phyloP scores from a whole-genome alignment of 1,140 invertebrate species.

The Drosophila tropicalis region DNA sequence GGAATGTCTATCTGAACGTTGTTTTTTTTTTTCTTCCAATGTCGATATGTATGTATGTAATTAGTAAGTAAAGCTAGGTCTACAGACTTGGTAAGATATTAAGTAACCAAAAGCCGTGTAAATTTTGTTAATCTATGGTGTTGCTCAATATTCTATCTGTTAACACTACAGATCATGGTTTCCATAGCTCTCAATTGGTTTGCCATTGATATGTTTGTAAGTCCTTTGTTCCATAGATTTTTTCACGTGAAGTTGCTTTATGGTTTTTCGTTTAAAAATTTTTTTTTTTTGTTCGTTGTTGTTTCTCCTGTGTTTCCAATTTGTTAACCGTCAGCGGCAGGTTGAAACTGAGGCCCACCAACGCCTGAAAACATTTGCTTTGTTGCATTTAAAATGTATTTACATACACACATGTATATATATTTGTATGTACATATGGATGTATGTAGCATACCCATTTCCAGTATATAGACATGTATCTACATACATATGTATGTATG shows the following conservation, averaged over 20 bases:
- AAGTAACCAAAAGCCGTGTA: too few relatives aligned
- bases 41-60: too few relatives aligned
- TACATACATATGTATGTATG: neutral
- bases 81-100: too few relatives aligned
- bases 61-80: too few relatives aligned
- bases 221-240: neutral
- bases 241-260: neutral
- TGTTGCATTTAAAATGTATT: conserved; percentile 16
- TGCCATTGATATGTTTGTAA: neutral
- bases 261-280: neutral
- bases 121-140: too few relatives aligned
- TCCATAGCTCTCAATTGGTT: neutral
- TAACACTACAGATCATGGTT: neutral
- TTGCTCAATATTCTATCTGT: neutral
- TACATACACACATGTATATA: neutral
- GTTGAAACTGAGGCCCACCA: neutral
- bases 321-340: conserved; percentile 7
- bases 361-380: conserved; percentile 12
- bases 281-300: neutral
- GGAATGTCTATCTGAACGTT: too few relatives aligned
- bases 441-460: neutral
- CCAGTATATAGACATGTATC: neutral
- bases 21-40: too few relatives aligned
- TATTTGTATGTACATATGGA: neutral
- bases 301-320: conserved; percentile 6